A percentile compares a stretch with the other conserved stretches of the same genome.
Conservation (phyloP, 1,140 invertebrate species). For the Luehdorfia chinensis region DNA sequence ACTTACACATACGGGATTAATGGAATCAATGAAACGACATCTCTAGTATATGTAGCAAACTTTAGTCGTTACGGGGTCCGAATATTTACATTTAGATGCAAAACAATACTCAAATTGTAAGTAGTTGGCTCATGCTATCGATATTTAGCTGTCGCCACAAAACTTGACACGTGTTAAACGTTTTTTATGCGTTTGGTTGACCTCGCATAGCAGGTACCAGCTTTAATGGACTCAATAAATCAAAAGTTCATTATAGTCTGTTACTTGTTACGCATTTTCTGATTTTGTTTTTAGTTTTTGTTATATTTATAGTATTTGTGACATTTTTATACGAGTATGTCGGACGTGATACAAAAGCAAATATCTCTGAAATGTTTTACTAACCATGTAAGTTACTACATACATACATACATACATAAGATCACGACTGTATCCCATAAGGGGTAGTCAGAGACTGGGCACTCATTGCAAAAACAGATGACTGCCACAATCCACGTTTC, state of each 20-base stretch:
- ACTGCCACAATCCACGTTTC: too few relatives aligned
- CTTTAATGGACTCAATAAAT: slow-evolving; percentile 12
- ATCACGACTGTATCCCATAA: too few relatives aligned
- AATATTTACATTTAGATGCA: slow-evolving; percentile 4
- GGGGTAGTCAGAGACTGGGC: too few relatives aligned
- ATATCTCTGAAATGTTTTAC: too few relatives aligned
- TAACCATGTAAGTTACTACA: too few relatives aligned
- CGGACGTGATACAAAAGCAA: too few relatives aligned
- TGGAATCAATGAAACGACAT: too few relatives aligned
- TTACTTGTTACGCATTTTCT: slow-evolving; percentile 8
- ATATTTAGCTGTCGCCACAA: slow-evolving; percentile 1
- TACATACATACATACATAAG: too few relatives aligned
- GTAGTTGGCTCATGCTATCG: background rate
- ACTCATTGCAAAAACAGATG: too few relatives aligned
- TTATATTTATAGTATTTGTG: background rate
- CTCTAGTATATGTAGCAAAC: too few relatives aligned
- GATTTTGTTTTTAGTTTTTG: slow-evolving; percentile 5
- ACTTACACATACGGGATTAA: too few relatives aligned
- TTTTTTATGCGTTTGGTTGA: background rate
- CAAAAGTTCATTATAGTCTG: slow-evolving; percentile 4
- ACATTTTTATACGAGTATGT: too few relatives aligned
- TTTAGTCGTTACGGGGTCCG: background rate
- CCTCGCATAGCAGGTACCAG: slow-evolving; percentile 6
- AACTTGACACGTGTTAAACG: slow-evolving; percentile 8
- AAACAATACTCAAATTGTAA: slow-evolving; percentile 6